Evolutionary conservation across 92 coral and sea anemone genomes (phyloP), one percentile per base, ranked within the genome.

Genomic region (Scolanthus callimorphus): DNA sequence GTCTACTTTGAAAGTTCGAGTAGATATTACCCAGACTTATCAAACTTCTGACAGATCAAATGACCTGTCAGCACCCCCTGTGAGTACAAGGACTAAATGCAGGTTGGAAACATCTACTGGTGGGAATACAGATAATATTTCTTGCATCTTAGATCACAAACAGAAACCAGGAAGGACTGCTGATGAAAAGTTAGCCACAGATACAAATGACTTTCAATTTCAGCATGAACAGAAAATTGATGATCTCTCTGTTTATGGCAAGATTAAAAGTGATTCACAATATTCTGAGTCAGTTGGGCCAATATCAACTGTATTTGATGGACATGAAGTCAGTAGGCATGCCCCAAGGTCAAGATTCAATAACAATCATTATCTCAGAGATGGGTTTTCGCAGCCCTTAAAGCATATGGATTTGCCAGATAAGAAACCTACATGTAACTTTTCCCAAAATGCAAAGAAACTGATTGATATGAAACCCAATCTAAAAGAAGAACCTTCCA

Each of bases 1-100:
- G 13, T 68, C 75, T 22, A 68, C 55, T 2, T 63, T 68, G 20
- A 68, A 68, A 57, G 75, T 68, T 8, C 43, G 75, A 41, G 75
- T 68, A 0, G 65, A 68, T 23, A 68, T 68, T 9, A 68, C 58
- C 52, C 75, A 68, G 34, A 57, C 65, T 3, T 46, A 38, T 23
- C 11, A 46, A 46, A 46, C 8, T 46, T 10, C 22, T 4, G 22
- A 19, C 17, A 46, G 6, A 6, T 9, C 17, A 19, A 19, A 46
- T 46, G 52, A 19, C 17, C 4, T 19, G 11, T 46, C 22, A 10
- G 22, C 22, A 4, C 17, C 52, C 52, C 52, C 52, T 10, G 6
- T 46, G 23, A 19, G 52, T 21, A 46, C 52, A 46, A 11, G 23
- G 6, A 46, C 52, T 9, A 20, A 46, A 4, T 46, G 52, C 17